phyloP scores from a whole-genome alignment of 2,797 vertebrate species.

The Phrynocephalus guinanensis region DNA sequence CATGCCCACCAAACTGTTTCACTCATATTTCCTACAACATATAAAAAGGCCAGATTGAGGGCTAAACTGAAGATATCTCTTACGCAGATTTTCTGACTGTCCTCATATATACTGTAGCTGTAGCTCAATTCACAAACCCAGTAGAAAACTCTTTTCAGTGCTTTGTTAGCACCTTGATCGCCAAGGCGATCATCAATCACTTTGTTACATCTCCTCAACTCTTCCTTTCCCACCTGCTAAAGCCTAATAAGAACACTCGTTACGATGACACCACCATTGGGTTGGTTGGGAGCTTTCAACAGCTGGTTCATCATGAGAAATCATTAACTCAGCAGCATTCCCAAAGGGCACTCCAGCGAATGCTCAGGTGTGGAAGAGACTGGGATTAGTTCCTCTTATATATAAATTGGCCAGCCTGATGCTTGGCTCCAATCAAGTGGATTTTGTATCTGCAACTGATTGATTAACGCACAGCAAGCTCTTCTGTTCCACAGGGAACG shows the following conservation, averaged over 20 bases:
- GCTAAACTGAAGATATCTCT: too few species aligned
- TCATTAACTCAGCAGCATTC: not conserved
- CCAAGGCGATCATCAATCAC: not conserved
- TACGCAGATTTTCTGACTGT: not conserved
- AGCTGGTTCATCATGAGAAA: not conserved
- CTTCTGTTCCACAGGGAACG: slow-evolving; percentile 20
- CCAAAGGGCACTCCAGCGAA: not conserved
- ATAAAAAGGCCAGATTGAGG: not conserved
- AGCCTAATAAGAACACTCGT: not conserved
- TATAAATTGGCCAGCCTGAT: slow-evolving; percentile 29
- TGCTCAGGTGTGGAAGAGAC: slow-evolving; percentile 28
- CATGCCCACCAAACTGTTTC: not conserved
- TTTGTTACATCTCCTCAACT: too few species aligned
- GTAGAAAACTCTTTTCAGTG: not conserved
- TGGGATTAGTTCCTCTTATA: slow-evolving; percentile 29
- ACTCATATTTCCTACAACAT: not conserved
- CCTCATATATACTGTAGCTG: not conserved
- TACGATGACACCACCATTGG: not conserved
- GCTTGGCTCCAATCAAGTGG: slow-evolving; percentile 9
- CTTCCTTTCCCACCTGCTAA: too few species aligned
- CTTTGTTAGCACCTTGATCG: not conserved
- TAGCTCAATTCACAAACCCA: not conserved
- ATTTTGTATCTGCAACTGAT: slow-evolving; percentile 40
- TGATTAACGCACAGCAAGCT: slow-evolving; percentile 31
- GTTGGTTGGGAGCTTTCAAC: not conserved